These are phyloP conservation scores for Ivindomyrus marchei DNA, from an alignment of 2,113 vertebrate species.

Conservation along the genomic window DNA sequence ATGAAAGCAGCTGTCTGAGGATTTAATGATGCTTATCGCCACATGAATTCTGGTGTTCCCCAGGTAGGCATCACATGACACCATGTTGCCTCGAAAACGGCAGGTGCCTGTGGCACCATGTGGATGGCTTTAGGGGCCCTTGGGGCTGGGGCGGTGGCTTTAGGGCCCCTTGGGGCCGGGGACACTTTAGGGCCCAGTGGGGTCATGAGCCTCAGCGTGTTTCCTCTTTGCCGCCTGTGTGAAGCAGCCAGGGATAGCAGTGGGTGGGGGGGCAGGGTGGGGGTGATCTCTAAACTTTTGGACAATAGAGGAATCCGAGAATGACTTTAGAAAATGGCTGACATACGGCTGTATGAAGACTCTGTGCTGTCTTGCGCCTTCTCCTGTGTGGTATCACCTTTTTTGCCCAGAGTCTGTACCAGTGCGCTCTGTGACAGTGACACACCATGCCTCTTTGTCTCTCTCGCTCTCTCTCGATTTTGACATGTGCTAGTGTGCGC, in stretches of 20 bases:
- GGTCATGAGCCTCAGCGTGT: neutral
- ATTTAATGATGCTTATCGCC: neutral
- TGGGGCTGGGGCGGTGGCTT: neutral
- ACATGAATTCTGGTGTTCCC: neutral
- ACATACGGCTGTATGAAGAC: neutral
- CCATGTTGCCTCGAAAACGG: neutral
- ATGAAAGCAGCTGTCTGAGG: neutral
- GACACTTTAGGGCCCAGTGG: neutral
- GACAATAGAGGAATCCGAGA: neutral
- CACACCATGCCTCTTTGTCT: no score
- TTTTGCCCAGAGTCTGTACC: no score
- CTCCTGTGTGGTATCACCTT: neutral
- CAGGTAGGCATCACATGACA: neutral
- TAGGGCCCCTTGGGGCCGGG: neutral
- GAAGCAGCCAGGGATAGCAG: neutral
- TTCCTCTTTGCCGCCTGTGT: neutral
- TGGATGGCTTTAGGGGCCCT: neutral
- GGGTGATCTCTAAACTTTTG: neutral
- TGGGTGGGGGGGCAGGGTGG: neutral
- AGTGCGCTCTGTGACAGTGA: neutral
- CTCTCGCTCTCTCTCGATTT: neutral
- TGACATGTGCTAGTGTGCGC: neutral
- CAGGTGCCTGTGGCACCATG: neutral
- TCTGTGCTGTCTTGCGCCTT: neutral
- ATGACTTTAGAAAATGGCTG: neutral